Evolutionary conservation across 2,888 invertebrate species (phyloP).

Genomic region (Drosophila setosimentum): DNA sequence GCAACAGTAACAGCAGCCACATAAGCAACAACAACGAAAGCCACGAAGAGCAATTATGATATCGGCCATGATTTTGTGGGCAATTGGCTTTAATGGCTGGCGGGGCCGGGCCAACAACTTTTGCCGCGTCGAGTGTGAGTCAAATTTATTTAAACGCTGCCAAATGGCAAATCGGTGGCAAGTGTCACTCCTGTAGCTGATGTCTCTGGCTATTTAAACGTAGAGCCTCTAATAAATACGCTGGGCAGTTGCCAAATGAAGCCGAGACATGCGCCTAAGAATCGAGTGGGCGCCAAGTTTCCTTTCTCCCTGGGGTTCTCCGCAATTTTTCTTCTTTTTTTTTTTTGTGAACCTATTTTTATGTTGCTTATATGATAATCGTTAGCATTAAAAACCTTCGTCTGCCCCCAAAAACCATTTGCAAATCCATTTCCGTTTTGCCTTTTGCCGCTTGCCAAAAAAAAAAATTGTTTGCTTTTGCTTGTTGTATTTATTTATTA

Average conservation of each 20-base stretch:
- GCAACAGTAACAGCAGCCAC: conserved; percentile 37
- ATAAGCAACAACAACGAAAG: conserved; percentile 46
- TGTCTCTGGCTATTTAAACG: conserved; percentile 46
- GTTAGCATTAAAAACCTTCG: conserved; percentile 75
- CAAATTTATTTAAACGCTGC: conserved; percentile 78
- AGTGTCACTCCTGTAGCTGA: conserved; percentile 46
- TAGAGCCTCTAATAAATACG: conserved; percentile 52
- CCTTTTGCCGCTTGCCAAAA: conserved; percentile 54
- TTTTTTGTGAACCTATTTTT: conserved; percentile 56
- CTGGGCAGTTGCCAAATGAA: conserved; percentile 63
- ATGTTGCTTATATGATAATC: conserved; percentile 80
- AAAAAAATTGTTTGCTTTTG: conserved; percentile 38
- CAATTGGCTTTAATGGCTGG: conserved; percentile 78
- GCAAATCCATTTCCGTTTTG: conserved; percentile 47
- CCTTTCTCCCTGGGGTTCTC: neutral
- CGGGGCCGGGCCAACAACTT: conserved; percentile 40
- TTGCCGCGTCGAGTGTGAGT: conserved; percentile 25
- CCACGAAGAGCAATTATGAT: conserved; percentile 80
- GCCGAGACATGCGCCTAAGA: conserved; percentile 2
- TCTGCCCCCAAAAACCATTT: conserved; percentile 35
- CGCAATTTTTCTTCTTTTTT: neutral
- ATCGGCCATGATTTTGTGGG: conserved; percentile 81
- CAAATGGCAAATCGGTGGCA: conserved; percentile 70
- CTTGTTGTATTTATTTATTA: conserved; percentile 79
- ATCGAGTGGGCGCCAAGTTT: conserved; percentile 34